phyloP scores from a whole-genome alignment of 2,797 vertebrate genomes.

The Dendrocincla fuliginosa region DNA sequence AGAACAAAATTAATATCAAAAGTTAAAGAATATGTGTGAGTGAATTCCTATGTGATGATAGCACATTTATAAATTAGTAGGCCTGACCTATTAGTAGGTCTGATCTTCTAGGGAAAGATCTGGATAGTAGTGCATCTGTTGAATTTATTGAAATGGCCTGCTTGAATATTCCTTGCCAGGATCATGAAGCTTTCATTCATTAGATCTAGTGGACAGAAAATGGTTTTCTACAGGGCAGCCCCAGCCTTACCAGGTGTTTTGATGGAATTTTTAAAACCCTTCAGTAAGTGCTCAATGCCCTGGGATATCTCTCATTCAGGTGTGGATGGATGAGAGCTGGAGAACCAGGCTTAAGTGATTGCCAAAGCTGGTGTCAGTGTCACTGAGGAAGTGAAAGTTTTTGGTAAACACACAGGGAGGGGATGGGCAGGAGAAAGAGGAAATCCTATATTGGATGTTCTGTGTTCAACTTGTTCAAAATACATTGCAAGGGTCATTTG shows the following conservation, averaged over 20 bases:
- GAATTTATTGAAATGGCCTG: neutral
- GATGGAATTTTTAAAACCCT: neutral
- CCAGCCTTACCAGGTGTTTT: neutral
- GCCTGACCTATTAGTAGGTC: neutral
- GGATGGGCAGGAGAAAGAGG: conserved; percentile 60
- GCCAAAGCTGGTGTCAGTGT: neutral
- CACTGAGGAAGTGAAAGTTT: conserved; percentile 59
- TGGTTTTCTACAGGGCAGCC: neutral
- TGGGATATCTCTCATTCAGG: neutral
- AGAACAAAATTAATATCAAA: neutral
- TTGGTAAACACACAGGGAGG: conserved; percentile 42
- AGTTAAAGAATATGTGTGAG: neutral
- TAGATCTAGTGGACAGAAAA: neutral
- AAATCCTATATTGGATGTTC: conserved; percentile 41
- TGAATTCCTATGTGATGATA: neutral
- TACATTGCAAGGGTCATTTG: neutral
- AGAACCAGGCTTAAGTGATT: neutral
- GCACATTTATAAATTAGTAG: neutral
- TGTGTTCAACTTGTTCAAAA: neutral
- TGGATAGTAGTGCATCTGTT: neutral
- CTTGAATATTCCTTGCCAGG: neutral
- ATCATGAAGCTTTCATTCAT: neutral
- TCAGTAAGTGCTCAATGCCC: neutral
- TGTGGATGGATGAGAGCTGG: neutral
- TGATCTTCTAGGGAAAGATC: neutral